Evolutionary conservation across 2,888 invertebrate species (phyloP).

Genomic region (Drosophila setosimentum): DNA sequence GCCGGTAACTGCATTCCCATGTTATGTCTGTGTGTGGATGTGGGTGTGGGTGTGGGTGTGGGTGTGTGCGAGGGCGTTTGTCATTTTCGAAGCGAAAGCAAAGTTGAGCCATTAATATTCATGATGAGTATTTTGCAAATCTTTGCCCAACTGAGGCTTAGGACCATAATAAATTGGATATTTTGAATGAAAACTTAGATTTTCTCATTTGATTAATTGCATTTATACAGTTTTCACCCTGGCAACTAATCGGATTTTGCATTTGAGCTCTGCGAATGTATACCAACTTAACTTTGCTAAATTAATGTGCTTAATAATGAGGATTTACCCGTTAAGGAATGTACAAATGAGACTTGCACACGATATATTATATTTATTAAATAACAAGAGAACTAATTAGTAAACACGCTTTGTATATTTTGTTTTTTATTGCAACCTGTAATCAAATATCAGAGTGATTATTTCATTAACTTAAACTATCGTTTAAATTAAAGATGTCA

Average conservation of each 20-base stretch:
- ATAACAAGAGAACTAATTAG: neutral
- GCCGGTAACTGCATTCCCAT: slow-evolving; percentile 22
- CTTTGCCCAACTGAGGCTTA: slow-evolving; percentile 19
- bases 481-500: neutral
- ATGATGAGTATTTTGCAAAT: slow-evolving; percentile 40
- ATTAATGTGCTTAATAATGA: neutral
- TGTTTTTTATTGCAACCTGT: neutral
- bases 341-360: neutral
- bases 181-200: slow-evolving; percentile 9
- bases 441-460: neutral
- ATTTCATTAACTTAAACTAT: neutral
- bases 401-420: neutral
- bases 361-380: neutral
- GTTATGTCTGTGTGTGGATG: neutral
- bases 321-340: neutral
- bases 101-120: slow-evolving; percentile 42
- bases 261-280: neutral
- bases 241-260: slow-evolving; percentile 2
- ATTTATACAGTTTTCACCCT: neutral
- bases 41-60: slow-evolving; percentile 1
- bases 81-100: slow-evolving; percentile 36
- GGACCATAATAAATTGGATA: slow-evolving; percentile 11
- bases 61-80: slow-evolving; percentile 31
- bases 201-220: slow-evolving; percentile 7
- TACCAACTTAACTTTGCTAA: neutral